Percentiles rank a stretch among this genome's conserved stretches.
phyloP scores from a whole-genome alignment of 2,113 vertebrate genomes.

The Ictalurus furcatus region DNA sequence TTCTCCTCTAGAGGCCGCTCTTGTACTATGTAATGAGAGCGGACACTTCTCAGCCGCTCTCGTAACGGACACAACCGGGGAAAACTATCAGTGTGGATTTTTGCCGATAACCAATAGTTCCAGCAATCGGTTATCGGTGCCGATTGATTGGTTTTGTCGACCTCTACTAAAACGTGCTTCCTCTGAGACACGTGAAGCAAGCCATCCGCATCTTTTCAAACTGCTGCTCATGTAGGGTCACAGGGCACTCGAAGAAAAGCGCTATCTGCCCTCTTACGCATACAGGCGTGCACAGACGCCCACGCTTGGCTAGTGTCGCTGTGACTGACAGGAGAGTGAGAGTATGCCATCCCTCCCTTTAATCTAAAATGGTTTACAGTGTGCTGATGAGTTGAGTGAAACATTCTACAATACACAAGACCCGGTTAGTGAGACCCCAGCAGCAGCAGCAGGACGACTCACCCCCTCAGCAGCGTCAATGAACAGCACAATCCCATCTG shows the following conservation, averaged over 20 bases:
- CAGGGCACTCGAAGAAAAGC: not conserved
- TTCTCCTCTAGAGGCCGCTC: too few species aligned
- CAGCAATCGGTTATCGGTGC: too few species aligned
- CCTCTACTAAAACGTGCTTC: not conserved
- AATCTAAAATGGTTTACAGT: not conserved
- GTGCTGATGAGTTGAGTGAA: not conserved
- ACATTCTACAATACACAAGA: not conserved
- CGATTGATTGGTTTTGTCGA: too few species aligned
- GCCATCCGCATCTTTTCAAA: not conserved
- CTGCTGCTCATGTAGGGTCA: not conserved
- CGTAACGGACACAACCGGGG: too few species aligned
- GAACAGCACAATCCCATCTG: slow-evolving; percentile 94
- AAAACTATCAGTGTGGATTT: too few species aligned
- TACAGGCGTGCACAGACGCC: not conserved
- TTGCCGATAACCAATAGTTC: too few species aligned
- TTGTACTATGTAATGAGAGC: too few species aligned
- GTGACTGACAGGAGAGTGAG: not conserved
- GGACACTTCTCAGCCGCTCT: too few species aligned
- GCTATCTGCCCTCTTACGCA: not conserved
- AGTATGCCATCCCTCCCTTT: not conserved
- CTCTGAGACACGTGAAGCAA: not conserved
- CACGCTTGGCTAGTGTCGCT: not conserved
- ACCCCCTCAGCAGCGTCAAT: slow-evolving; percentile 98
- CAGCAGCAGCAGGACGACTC: slow-evolving; percentile 58
- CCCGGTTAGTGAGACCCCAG: not conserved